These are phyloP conservation scores for Xenentodon cancila DNA, from an alignment of 2,797 vertebrate genomes.

Conservation along the genomic window DNA sequence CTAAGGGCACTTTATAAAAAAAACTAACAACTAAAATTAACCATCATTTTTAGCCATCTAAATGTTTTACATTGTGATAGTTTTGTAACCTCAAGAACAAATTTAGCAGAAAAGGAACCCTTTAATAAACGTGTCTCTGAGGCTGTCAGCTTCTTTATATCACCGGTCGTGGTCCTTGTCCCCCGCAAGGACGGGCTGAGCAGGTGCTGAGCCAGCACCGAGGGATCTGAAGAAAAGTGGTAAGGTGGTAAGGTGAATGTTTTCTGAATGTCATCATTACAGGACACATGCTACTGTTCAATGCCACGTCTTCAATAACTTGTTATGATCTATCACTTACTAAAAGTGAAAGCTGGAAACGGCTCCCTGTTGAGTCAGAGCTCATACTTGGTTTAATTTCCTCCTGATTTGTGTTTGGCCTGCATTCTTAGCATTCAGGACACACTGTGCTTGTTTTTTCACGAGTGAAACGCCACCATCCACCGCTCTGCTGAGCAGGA, in stretches of 20 bases:
- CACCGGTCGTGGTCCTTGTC: conserved; percentile 47
- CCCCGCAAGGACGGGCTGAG: conserved; percentile 43
- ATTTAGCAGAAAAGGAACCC: no score
- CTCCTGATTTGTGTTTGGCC: conserved; percentile 7
- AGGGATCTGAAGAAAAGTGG: conserved; percentile 33
- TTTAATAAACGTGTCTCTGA: no score
- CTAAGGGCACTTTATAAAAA: no score
- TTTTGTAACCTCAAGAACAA: no score
- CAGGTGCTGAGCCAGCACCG: conserved; percentile 72
- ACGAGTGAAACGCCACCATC: conserved; percentile 16
- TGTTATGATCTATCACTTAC: conserved; percentile 9
- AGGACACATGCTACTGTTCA: conserved; percentile 2
- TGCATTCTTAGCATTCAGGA: conserved; percentile 18
- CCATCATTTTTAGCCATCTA: no score
- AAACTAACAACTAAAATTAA: no score
- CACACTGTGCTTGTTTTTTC: conserved; percentile 16
- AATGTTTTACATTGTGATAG: no score
- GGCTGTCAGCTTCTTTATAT: no score
- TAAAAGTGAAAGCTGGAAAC: not conserved
- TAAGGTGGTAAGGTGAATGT: not conserved
- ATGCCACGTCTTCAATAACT: not conserved
- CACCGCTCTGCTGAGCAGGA: conserved; percentile 15
- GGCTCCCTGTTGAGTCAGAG: not conserved
- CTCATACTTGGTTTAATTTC: not conserved
- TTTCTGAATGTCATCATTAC: conserved; percentile 28